Evolutionary conservation across 2,888 invertebrate genomes (phyloP).

Genomic region (Capitulum mitella): DNA sequence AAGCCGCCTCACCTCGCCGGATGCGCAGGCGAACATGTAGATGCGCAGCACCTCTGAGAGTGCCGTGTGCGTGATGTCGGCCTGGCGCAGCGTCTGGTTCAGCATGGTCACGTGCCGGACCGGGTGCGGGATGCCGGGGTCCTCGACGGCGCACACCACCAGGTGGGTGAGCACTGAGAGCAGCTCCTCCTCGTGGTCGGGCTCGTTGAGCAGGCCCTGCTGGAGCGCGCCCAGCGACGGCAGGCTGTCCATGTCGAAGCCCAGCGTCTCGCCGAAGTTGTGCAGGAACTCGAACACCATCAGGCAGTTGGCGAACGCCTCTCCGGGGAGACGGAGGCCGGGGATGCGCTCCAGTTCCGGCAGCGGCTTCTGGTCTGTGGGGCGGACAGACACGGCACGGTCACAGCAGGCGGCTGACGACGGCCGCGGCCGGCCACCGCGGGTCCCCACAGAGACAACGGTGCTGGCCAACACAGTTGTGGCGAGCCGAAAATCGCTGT

Average conservation of each 20-base stretch:
- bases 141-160: slow-evolving; percentile 66
- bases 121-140: slow-evolving; percentile 78
- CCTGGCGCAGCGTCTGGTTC: slow-evolving; percentile 78
- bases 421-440: too few species aligned
- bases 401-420: too few species aligned
- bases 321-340: slow-evolving; percentile 70
- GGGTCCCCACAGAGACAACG: too few species aligned
- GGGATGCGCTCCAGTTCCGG: slow-evolving; percentile 63
- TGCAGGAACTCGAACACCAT: slow-evolving; percentile 96
- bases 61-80: slow-evolving; percentile 84
- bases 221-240: slow-evolving; percentile 82
- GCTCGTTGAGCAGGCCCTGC: slow-evolving; percentile 70
- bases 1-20: slow-evolving; percentile 76
- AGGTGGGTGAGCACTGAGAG: slow-evolving; percentile 81
- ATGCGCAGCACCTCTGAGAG: slow-evolving; percentile 85
- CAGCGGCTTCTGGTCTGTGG: slow-evolving; percentile 40
- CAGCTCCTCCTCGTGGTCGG: slow-evolving; percentile 67
- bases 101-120: slow-evolving; percentile 80
- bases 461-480: too few species aligned
- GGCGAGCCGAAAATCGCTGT: too few species aligned
- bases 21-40: slow-evolving; percentile 82
- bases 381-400: too few species aligned
- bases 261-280: slow-evolving; percentile 89
- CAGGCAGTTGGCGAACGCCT: slow-evolving; percentile 82
- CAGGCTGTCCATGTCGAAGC: slow-evolving; percentile 80